Evolutionary conservation across 2,113 vertebrate genomes (phyloP).

Genomic region (Abramis brama): DNA sequence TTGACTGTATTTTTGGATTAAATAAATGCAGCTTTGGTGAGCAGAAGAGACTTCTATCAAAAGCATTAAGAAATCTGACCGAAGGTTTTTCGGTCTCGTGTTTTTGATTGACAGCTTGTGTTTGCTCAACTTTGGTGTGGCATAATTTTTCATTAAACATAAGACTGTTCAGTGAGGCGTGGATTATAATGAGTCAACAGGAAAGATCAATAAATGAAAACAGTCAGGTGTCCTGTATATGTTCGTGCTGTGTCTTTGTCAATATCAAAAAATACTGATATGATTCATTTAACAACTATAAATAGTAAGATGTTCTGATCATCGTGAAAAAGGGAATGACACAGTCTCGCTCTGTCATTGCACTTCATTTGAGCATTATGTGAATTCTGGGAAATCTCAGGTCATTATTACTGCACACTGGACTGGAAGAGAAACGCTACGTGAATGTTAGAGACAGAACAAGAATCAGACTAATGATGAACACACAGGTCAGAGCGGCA

Average conservation of each 20-base stretch:
- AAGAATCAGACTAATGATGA: conserved; percentile 55
- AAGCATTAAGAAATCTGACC: too few relatives aligned
- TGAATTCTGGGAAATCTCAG: conserved; percentile 39
- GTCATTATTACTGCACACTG: conserved; percentile 58
- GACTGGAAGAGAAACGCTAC: conserved; percentile 52
- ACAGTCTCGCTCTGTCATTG: conserved; percentile 8
- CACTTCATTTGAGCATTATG: conserved; percentile 14
- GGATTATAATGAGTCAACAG: background rate
- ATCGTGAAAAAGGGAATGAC: background rate
- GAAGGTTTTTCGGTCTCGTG: background rate
- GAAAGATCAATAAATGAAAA: background rate
- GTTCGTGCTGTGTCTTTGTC: background rate
- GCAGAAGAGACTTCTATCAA: background rate
- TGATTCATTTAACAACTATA: conserved; percentile 18
- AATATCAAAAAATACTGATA: conserved; percentile 1
- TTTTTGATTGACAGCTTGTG: background rate
- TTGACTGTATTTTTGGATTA: background rate
- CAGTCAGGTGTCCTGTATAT: background rate
- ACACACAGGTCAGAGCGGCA: conserved; percentile 34
- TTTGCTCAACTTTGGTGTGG: background rate
- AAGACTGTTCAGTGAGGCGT: background rate
- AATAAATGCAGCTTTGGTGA: background rate
- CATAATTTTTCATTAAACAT: background rate
- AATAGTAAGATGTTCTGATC: conserved; percentile 25
- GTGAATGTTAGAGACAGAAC: conserved; percentile 54